Conservation (phyloP, 2,113 vertebrate species). For the Psephotus haematonotus region DNA sequence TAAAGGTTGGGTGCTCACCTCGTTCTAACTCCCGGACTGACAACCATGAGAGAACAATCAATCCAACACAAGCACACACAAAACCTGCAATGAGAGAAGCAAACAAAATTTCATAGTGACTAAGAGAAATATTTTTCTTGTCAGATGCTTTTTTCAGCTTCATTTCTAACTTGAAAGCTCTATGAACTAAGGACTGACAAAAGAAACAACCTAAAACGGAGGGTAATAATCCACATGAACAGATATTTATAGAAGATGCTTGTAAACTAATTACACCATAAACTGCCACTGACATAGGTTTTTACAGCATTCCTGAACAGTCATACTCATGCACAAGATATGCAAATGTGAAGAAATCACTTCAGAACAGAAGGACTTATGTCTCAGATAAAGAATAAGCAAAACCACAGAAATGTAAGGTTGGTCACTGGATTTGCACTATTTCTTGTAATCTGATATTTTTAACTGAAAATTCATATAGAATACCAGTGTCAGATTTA, state of each 20-base stretch:
- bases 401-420: conserved; percentile 12
- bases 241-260: conserved; percentile 21
- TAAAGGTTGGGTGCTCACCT: conserved; percentile 49
- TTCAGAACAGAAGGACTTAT: not conserved
- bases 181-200: not conserved
- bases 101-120: conserved; percentile 60
- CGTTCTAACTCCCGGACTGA: not conserved
- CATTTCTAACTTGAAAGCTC: conserved; percentile 47
- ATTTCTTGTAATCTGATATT: not conserved
- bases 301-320: not conserved
- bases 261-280: conserved; percentile 26
- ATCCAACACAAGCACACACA: conserved; percentile 51
- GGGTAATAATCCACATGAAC: not conserved
- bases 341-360: not conserved
- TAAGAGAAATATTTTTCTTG: not conserved
- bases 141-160: not conserved
- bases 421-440: not conserved
- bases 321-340: not conserved
- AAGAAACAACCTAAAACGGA: not conserved
- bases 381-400: not conserved
- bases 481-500: not conserved
- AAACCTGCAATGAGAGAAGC: conserved; percentile 38
- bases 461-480: not conserved
- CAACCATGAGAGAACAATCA: conserved; percentile 74
- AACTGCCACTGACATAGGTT: not conserved